These are phyloP conservation scores for Macroramphosus scolopax DNA, from an alignment of 2,797 vertebrate genomes.

Conservation along the genomic window DNA sequence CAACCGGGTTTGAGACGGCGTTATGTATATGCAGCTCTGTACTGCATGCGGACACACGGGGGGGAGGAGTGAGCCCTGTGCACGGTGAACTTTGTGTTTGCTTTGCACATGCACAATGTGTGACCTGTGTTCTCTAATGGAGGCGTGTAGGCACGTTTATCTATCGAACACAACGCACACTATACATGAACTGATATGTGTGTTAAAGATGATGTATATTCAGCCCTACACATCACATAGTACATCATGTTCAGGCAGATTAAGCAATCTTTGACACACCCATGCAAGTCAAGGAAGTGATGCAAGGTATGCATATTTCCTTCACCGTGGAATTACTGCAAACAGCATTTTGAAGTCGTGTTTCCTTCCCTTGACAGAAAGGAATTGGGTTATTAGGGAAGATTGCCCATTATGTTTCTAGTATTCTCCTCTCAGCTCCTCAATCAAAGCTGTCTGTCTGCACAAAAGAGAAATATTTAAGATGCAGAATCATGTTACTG, in stretches of 20 bases:
- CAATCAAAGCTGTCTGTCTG: not conserved
- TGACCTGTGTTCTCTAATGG: too few relatives aligned
- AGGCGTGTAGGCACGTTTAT: too few relatives aligned
- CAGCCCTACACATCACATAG: not conserved
- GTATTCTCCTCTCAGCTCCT: constrained; percentile 1
- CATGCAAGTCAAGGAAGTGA: constrained; percentile 22
- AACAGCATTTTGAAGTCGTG: constrained; percentile 11
- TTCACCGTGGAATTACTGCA: constrained; percentile 5
- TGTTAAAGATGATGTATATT: too few relatives aligned
- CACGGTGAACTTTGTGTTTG: constrained; percentile 37
- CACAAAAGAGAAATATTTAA: not conserved
- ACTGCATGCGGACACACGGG: not conserved
- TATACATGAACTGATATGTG: too few relatives aligned
- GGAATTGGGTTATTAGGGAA: constrained; percentile 1
- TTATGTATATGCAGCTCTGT: not conserved
- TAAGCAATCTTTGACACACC: constrained; percentile 11
- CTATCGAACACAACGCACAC: too few relatives aligned
- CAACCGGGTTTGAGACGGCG: not conserved
- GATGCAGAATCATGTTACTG: not conserved
- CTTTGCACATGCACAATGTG: constrained; percentile 16
- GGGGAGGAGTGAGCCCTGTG: constrained; percentile 10
- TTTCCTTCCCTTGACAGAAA: constrained; percentile 17
- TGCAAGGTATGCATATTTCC: constrained; percentile 38
- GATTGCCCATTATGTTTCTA: not conserved
- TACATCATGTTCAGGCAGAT: constrained; percentile 12